Conservation (phyloP, 64 coral and sea anemone genomes). For the Anthopleura sola region DNA sequence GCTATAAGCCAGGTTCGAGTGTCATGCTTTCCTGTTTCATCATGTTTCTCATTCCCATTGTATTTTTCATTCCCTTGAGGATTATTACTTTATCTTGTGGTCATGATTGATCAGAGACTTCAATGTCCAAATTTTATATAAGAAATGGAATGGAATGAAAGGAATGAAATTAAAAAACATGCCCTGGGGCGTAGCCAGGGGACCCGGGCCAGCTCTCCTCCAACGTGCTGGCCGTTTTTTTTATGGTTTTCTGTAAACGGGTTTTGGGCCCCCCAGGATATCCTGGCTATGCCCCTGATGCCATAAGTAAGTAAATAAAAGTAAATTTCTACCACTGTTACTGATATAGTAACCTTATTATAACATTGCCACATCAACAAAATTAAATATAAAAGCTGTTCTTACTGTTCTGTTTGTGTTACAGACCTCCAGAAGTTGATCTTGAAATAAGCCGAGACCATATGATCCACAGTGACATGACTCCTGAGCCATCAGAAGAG, state of each 20-base stretch:
- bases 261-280: too few species aligned
- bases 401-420: neutral
- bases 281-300: too few species aligned
- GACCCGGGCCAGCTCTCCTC: too few species aligned
- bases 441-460: neutral
- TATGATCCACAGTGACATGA: neutral
- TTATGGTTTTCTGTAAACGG: too few species aligned
- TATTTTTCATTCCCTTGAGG: too few species aligned
- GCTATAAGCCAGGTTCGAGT: neutral
- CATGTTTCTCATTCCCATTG: neutral
- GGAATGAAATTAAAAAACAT: neutral
- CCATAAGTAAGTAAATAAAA: neutral
- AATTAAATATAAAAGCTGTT: too few species aligned
- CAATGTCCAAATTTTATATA: too few species aligned
- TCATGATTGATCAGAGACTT: too few species aligned
- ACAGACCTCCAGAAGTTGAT: neutral
- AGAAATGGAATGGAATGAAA: too few species aligned
- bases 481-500: neutral
- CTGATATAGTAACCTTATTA: neutral
- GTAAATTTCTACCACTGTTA: neutral
- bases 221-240: too few species aligned
- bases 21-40: constrained; percentile 13
- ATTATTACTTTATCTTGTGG: too few species aligned
- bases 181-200: too few species aligned
- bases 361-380: neutral